A percentile compares a stretch with the other conserved stretches of the same genome.
phyloP scores from a whole-genome alignment of 2,797 vertebrate genomes.

The Hemitrygon akajei region DNA sequence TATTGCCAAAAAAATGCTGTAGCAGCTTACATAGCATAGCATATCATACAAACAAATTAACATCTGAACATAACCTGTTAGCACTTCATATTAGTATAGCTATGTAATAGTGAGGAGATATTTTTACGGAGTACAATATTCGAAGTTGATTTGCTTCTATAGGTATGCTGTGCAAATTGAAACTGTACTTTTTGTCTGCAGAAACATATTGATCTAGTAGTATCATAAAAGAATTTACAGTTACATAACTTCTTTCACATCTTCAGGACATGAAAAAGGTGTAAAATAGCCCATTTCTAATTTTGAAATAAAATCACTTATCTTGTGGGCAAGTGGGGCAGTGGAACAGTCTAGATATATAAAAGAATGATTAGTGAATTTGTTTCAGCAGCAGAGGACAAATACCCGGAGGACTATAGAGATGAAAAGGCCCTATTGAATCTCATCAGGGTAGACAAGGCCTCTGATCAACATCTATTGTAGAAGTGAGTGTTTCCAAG shows the following conservation, averaged over 20 bases:
- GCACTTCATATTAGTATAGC: neutral
- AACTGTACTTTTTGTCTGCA: neutral
- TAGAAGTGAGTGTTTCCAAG: neutral
- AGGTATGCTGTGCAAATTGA: neutral
- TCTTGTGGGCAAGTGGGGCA: neutral
- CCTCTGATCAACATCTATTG: neutral
- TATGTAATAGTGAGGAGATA: neutral
- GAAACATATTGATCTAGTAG: neutral
- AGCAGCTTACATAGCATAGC: too few species aligned
- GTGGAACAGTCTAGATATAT: neutral
- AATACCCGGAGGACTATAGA: neutral
- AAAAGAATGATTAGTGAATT: neutral
- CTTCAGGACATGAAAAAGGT: neutral
- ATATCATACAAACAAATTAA: too few species aligned
- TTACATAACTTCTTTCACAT: neutral
- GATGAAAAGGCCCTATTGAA: neutral
- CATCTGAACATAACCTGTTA: too few species aligned
- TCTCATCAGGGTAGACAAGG: neutral
- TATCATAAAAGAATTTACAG: neutral
- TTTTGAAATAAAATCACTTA: neutral
- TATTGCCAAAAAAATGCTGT: too few species aligned
- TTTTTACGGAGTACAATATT: neutral
- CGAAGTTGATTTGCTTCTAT: neutral
- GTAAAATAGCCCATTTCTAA: neutral
- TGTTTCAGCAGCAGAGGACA: neutral